Evolutionary conservation across 2,113 vertebrate genomes (phyloP), one percentile per base, ranked within the genome.

Genomic region (Perca flavescens): DNA sequence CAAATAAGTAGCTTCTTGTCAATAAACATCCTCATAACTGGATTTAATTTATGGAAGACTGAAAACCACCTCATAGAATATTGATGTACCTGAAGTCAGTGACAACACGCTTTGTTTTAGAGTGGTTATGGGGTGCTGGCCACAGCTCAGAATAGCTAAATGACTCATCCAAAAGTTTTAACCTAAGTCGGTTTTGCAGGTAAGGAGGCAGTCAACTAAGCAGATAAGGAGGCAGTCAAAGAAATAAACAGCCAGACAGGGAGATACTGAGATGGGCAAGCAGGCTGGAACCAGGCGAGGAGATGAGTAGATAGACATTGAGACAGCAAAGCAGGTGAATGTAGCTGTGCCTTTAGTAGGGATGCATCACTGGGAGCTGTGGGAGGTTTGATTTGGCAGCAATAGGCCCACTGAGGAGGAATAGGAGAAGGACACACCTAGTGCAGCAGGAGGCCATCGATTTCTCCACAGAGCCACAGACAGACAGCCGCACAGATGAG

Each of bases 21-120:
- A 82, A 86, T 88, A 86, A 82, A 86, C 75, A 70, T 77, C 70
- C 62, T 85, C 82, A 84, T 86, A 87, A 89, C 76, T n/a, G 63
- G 40, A 19, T 87, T 88, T 77, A 85, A 80, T 86, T 91, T 86
- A 90, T 56, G 36, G 22, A 22, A 2, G 31, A 65, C 69, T 65
- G 64, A 84, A 63, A 77, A 74, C 4, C 64, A 50, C 61, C 71
- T 67, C 62, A 74, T 54, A 22, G 72, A 87, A 89, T 85, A 79
- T 57, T 71, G 88, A 88, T 79, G 36, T 62, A 40, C 64, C 36
- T 31, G 57, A 86, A 75, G 28, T 67, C 57, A 58, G 65, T 15
- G 69, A 83, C 21, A 83, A 69, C 31, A 16, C 22, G 57, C 25
- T 74, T 82, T 83, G 71, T 67, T 57, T 73, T 64, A 67, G 40